Evolutionary conservation across 2,113 vertebrate species (phyloP), one percentile per base, ranked within the genome.

Genomic region (Macrotus californicus): DNA sequence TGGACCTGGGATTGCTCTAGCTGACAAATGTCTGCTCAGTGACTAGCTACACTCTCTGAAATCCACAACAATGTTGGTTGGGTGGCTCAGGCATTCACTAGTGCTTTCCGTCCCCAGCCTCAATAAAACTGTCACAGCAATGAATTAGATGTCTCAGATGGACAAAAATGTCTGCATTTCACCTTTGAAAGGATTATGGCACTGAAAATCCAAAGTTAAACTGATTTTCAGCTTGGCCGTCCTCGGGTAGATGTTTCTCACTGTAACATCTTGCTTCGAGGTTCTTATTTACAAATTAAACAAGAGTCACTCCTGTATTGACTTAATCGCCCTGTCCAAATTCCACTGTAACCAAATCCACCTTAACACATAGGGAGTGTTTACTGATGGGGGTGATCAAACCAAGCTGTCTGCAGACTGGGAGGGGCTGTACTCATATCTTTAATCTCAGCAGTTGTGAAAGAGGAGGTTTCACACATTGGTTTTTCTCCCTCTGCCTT

Each of bases 311-410:
- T 69, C 48, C 48, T 41, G 2, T 16, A 61, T 22, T 93, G 36
- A 85, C 76, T 87, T 50, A 79, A 59, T 80, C 39, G n/a, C 56
- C 87, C 50, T 15, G 43, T 82, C 67, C 92, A 93, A 96, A 94
- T 76, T 93, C 43, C 70, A 86, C 50, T 76, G 31, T 43, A 69
- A 87, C 29, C 67, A 89, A 94, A 75, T 72, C 75, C 59, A 81
- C 39, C 48, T 72, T 89, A 39, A 75, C 41, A 31, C 12, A 94
- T n/a, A 89, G 18, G 67, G 0, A 39, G 18, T 80, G 73, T 89
- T 94, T 52, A 82, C 48, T 73, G 64, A 84, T 18, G 19, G 24
- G 3, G 4, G 24, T 69, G 26, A 77, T 19, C 41, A 94, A 64
- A 70, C 50, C 31, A 77, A 56, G 24, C 31, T 73, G 24, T 36